A percentile compares a stretch with the other conserved stretches of the same genome.
Evolutionary conservation across 2,888 invertebrate genomes (phyloP).

Genomic region (Cephus spinipes): DNA sequence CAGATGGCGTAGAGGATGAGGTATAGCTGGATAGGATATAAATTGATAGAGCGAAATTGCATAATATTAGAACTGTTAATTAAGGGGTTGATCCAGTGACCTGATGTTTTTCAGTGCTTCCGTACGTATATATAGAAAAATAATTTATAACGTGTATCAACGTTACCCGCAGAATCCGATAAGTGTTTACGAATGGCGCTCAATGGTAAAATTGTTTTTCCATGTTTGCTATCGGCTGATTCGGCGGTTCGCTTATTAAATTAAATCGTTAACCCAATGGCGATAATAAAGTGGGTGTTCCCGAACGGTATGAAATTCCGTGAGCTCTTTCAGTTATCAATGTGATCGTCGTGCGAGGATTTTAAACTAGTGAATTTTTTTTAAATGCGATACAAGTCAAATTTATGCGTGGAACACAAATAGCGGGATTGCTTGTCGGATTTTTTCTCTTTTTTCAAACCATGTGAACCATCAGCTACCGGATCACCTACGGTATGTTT

Average conservation of each 20-base stretch:
- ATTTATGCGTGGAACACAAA: not conserved
- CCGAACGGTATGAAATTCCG: not conserved
- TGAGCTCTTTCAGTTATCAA: not conserved
- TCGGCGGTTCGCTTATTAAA: constrained; percentile 54
- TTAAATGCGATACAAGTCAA: not conserved
- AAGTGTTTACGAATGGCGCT: constrained; percentile 31
- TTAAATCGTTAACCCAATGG: constrained; percentile 57
- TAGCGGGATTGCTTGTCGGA: not conserved
- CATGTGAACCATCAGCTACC: constrained; percentile 31
- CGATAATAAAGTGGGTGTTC: constrained; percentile 42
- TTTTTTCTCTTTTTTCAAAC: not conserved
- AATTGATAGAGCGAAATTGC: not conserved
- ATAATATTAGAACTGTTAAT: not conserved
- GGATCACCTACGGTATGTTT: constrained; percentile 3
- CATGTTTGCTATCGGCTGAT: constrained; percentile 47
- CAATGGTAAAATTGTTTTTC: constrained; percentile 53
- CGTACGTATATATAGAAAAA: not conserved
- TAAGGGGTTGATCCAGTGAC: not conserved
- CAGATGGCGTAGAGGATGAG: not conserved
- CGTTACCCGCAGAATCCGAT: not conserved
- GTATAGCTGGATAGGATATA: not conserved
- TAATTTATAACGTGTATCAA: not conserved
- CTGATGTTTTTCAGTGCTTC: not conserved
- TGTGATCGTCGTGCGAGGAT: not conserved
- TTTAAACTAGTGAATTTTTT: not conserved